Evolutionary conservation across 2,888 invertebrate species (phyloP).

Genomic region (Caenorhabditis sinica): DNA sequence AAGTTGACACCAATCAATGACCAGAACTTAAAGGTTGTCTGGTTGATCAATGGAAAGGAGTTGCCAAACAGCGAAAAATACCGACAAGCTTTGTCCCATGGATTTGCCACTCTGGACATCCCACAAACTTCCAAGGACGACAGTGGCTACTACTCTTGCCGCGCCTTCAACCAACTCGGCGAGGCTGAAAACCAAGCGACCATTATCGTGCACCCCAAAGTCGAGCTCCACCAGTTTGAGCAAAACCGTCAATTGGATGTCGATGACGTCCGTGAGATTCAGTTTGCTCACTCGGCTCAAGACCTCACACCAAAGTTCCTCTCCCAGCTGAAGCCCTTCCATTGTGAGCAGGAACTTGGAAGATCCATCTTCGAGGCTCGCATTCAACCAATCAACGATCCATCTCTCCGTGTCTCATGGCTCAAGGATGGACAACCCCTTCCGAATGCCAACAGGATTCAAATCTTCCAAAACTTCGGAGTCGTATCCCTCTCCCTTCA

Average conservation of each 20-base stretch:
- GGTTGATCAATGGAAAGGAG: slow-evolving; percentile 92
- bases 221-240: slow-evolving; percentile 70
- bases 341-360: slow-evolving; percentile 86
- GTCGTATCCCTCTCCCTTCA: slow-evolving; percentile 82
- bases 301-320: slow-evolving; percentile 77
- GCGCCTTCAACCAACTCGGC: slow-evolving; percentile 95
- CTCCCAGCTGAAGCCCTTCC: slow-evolving; percentile 75
- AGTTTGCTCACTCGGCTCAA: slow-evolving; percentile 70
- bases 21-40: slow-evolving; percentile 94
- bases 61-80: slow-evolving; percentile 77
- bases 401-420: slow-evolving; percentile 88
- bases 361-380: slow-evolving; percentile 95
- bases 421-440: slow-evolving; percentile 85
- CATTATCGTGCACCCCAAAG: slow-evolving; percentile 78
- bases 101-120: slow-evolving; percentile 96
- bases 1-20: slow-evolving; percentile 95
- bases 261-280: slow-evolving; percentile 82
- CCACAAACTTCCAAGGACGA: slow-evolving; percentile 86
- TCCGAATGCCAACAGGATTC: slow-evolving; percentile 84
- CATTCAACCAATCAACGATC: slow-evolving; percentile 94
- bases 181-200: slow-evolving; percentile 90
- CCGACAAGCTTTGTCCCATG: slow-evolving; percentile 90
- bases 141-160: slow-evolving; percentile 96
- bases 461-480: slow-evolving; percentile 83
- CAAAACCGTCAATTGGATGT: slow-evolving; percentile 77